Evolutionary conservation across 2,113 vertebrate species (phyloP).

Genomic region (Rhizomys pruinosus): DNA sequence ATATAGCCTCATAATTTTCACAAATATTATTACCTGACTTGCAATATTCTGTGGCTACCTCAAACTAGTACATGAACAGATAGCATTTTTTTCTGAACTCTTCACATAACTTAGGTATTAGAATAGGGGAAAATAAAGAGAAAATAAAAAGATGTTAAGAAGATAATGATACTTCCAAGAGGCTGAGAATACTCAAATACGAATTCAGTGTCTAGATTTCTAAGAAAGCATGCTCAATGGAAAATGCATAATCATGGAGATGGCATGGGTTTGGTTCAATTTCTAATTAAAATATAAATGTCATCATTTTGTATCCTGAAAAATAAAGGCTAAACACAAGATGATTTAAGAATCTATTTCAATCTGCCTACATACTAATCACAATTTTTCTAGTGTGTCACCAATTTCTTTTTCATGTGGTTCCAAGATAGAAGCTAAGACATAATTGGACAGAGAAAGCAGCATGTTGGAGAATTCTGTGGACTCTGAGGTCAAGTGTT

Average conservation of each 20-base stretch:
- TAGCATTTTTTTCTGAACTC: neutral
- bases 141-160: neutral
- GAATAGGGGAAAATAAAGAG: neutral
- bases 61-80: neutral
- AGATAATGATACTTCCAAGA: neutral
- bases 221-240: neutral
- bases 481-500: rapidly evolving
- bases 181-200: neutral
- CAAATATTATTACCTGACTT: neutral
- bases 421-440: neutral
- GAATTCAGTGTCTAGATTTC: neutral
- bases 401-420: neutral
- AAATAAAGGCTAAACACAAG: neutral
- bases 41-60: neutral
- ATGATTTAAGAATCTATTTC: neutral
- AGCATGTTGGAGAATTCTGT: no score
- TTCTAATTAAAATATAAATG: neutral
- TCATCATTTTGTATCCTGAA: neutral
- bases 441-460: neutral
- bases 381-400: neutral
- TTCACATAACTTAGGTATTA: neutral
- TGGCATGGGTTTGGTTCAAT: neutral
- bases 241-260: neutral
- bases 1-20: neutral
- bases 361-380: neutral